phyloP scores from a whole-genome alignment of 2,113 vertebrate genomes.

The Xenopus tropicalis region UCB_Xtro_10.0 CM004451.2:66738501-66739000 shows the following conservation, averaged over 20 bases:
- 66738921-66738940: constrained; percentile 70
- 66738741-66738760: constrained; percentile 65
- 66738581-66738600: too few species aligned
- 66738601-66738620: too few species aligned
- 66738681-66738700: constrained; percentile 49
- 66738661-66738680: too few species aligned
- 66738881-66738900: not conserved
- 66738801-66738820: constrained; percentile 68
- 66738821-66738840: constrained; percentile 67
- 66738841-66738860: constrained; percentile 1
- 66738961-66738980: constrained; percentile 70
- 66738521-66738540: too few species aligned
- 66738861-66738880: not conserved
- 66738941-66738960: constrained; percentile 55
- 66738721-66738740: constrained; percentile 63
- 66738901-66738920: constrained; percentile 61
- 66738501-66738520: too few species aligned
- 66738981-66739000: constrained; percentile 68
- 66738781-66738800: constrained; percentile 66
- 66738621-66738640: too few species aligned
- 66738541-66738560: too few species aligned
- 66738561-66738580: too few species aligned
- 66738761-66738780: constrained; percentile 69
- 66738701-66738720: constrained; percentile 65
- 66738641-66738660: too few species aligned